These are phyloP conservation scores for Drosophila trapezifrons DNA, from an alignment of 1,140 invertebrate genomes.

Conservation along the genomic window DNA sequence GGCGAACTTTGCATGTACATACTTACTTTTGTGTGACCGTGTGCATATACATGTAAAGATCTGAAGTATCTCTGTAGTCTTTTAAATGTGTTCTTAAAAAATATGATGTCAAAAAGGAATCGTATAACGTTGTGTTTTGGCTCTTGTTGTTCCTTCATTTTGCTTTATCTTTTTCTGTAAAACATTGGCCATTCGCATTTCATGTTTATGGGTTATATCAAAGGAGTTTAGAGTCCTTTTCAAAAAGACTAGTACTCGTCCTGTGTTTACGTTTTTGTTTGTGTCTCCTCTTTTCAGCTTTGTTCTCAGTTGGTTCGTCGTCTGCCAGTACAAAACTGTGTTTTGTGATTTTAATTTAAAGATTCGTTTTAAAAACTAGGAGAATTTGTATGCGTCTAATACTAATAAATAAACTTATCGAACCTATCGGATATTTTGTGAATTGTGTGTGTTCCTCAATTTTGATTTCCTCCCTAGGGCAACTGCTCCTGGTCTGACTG, in stretches of 20 bases:
- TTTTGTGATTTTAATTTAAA: conserved; percentile 47
- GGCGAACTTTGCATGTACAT: conserved; percentile 11
- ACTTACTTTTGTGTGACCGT: conserved; percentile 5
- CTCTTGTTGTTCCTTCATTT: conserved; percentile 32
- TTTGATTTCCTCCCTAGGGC: conserved; percentile 13
- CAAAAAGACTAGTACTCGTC: conserved; percentile 83
- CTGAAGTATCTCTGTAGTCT: conserved; percentile 48
- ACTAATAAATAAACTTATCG: conserved; percentile 58
- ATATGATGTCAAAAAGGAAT: conserved; percentile 69
- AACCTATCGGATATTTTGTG: conserved; percentile 40
- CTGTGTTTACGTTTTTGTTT: conserved; percentile 18
- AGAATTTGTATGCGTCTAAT: conserved; percentile 61
- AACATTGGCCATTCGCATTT: conserved; percentile 48
- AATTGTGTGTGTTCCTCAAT: conserved; percentile 41
- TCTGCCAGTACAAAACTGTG: conserved; percentile 55
- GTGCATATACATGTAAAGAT: conserved; percentile 33
- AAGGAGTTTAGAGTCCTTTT: conserved; percentile 84
- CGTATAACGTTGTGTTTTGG: conserved; percentile 80
- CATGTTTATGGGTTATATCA: conserved; percentile 54
- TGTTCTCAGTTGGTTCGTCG: conserved; percentile 29
- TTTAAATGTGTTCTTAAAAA: conserved; percentile 51
- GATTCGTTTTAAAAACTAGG: conserved; percentile 62
- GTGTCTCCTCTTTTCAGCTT: conserved; percentile 19
- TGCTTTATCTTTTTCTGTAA: conserved; percentile 10
- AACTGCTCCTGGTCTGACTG: conserved; percentile 8